Conservation (phyloP, 2,113 vertebrate genomes). For the Peromyscus polionotus region DNA sequence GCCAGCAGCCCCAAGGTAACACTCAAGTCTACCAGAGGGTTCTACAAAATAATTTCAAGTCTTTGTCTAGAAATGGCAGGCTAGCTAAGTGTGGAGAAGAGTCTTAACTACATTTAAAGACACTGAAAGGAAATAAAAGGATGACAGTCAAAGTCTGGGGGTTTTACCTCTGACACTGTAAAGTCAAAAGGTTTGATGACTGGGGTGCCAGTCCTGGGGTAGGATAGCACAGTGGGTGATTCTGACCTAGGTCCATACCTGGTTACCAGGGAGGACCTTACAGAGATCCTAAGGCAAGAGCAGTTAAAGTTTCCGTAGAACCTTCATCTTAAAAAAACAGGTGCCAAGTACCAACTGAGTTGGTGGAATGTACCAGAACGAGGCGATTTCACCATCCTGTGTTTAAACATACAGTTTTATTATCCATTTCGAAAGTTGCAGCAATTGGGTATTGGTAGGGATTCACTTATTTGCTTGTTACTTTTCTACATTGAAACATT, state of each 20-base stretch:
- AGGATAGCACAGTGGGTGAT: background rate
- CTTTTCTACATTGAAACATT: constrained; percentile 1
- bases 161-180: background rate
- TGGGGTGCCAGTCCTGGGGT: background rate
- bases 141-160: background rate
- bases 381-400: background rate
- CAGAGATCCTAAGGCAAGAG: background rate
- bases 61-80: background rate
- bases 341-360: background rate
- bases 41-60: background rate
- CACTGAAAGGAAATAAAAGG: background rate
- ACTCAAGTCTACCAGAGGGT: background rate
- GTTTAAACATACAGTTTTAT: background rate
- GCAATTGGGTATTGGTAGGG: constrained; percentile 2
- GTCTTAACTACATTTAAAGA: background rate
- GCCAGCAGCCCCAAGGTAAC: background rate
- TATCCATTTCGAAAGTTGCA: background rate
- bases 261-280: background rate
- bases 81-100: background rate
- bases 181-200: background rate
- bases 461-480: background rate
- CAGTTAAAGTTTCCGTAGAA: background rate
- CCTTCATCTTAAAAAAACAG: background rate
- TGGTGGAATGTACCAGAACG: background rate
- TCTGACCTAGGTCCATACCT: background rate